Evolutionary conservation across 2,113 vertebrate species (phyloP).

Genomic region (Notechis scutatus): DNA sequence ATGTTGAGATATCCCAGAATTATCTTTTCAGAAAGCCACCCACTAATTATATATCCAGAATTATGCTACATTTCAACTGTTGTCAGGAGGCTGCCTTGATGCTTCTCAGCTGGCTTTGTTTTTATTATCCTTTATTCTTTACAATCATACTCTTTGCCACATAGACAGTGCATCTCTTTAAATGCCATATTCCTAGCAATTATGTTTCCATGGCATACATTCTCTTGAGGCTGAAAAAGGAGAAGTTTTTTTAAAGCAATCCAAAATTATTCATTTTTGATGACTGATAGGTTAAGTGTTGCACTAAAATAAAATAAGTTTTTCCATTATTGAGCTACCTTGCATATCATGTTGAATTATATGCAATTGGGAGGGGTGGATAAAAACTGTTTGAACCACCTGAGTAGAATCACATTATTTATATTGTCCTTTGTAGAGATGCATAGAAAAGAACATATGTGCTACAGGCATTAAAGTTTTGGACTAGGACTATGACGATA

Average conservation of each 20-base stretch:
- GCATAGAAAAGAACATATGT: no score
- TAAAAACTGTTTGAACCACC: background rate
- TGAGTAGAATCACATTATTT: background rate
- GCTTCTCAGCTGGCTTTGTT: conserved; percentile 3
- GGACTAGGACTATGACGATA: no score
- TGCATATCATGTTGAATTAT: conserved; percentile 38
- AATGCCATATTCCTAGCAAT: conserved; percentile 41
- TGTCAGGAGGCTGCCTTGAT: background rate
- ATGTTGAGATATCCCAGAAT: conserved; percentile 2
- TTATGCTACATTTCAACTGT: conserved; percentile 1
- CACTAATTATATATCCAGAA: conserved; percentile 1
- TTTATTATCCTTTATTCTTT: conserved; percentile 28
- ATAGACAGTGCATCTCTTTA: conserved; percentile 39
- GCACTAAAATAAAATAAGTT: conserved; percentile 36
- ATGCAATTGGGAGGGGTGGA: background rate
- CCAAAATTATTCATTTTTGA: conserved; percentile 49
- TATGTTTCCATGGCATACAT: conserved; percentile 2
- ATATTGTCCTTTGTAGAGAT: no score
- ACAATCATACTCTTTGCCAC: background rate
- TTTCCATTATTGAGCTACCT: conserved; percentile 30
- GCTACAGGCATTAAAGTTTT: no score
- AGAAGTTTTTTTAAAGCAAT: conserved; percentile 12
- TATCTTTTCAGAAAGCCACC: conserved; percentile 16
- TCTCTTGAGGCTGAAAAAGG: conserved; percentile 32
- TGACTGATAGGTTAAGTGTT: conserved; percentile 47